Evolutionary conservation across 2,797 vertebrate species (phyloP).

Genomic region (Tenualosa thibaudeaui): DNA sequence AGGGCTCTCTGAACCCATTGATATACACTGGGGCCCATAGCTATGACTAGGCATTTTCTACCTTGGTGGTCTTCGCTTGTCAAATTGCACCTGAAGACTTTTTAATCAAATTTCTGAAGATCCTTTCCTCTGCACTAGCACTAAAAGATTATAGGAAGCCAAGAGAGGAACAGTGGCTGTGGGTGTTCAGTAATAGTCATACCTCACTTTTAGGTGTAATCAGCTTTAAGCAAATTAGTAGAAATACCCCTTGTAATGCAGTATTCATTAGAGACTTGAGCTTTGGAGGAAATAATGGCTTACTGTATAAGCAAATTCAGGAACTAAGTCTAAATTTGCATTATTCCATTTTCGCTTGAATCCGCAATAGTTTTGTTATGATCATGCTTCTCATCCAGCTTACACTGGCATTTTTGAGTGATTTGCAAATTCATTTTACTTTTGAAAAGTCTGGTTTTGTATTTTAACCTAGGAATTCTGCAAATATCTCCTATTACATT

Average conservation of each 20-base stretch:
- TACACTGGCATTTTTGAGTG: no score
- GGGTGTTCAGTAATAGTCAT: background rate
- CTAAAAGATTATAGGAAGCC: background rate
- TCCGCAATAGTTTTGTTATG: no score
- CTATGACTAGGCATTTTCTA: constrained; percentile 67
- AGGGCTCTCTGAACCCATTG: background rate
- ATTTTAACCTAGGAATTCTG: no score
- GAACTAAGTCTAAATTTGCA: background rate
- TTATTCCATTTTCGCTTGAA: no score
- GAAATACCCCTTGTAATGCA: background rate
- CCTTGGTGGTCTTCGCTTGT: constrained; percentile 65
- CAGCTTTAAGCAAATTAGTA: background rate
- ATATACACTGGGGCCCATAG: constrained; percentile 2
- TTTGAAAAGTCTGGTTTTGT: no score
- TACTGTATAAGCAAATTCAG: background rate
- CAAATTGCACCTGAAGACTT: constrained; percentile 63
- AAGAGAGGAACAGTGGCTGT: background rate
- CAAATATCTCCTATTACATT: no score
- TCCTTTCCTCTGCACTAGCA: constrained; percentile 21
- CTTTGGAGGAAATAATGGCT: background rate
- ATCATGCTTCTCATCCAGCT: no score
- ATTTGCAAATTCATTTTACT: no score
- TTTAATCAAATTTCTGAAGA: constrained; percentile 63
- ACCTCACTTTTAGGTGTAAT: background rate
- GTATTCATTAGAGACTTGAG: background rate